A percentile compares a stretch with the other conserved stretches of the same genome.
These are phyloP conservation scores for Caenorhabditis remanei DNA, from an alignment of 1,140 invertebrate genomes.

Conservation along the genomic window DNA sequence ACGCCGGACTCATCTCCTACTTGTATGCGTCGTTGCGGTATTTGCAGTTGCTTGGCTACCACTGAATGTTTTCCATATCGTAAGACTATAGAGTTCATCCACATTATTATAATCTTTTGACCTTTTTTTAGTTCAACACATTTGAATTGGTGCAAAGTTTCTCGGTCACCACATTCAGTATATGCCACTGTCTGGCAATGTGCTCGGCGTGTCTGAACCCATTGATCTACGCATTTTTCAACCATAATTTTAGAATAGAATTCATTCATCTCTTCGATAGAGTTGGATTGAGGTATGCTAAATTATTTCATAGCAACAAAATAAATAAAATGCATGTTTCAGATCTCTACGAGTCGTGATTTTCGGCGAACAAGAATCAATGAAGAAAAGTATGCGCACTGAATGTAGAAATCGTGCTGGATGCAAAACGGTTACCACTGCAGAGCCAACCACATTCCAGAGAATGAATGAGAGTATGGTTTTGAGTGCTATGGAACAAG, in stretches of 20 bases:
- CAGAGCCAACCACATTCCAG: neutral
- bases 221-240: conserved; percentile 76
- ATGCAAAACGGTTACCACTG: conserved; percentile 28
- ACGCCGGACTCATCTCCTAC: conserved; percentile 80
- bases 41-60: conserved; percentile 80
- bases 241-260: conserved; percentile 75
- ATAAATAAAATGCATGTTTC: neutral
- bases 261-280: conserved; percentile 72
- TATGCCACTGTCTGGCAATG: conserved; percentile 78
- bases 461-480: conserved; percentile 49
- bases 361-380: conserved; percentile 15
- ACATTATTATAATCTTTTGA: neutral
- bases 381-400: neutral
- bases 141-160: conserved; percentile 70
- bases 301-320: neutral
- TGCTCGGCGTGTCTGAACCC: conserved; percentile 75
- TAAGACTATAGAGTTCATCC: neutral
- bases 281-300: conserved; percentile 60
- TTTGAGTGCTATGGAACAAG: conserved; percentile 18
- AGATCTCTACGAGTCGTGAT: conserved; percentile 12
- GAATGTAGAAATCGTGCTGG: conserved; percentile 2
- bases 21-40: conserved; percentile 79
- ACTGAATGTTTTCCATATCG: conserved; percentile 80
- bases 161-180: conserved; percentile 79
- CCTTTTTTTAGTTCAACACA: conserved; percentile 70